Base-by-base conservation (phyloP, 1,140 invertebrate species). In the Bombus consobrinus region DNA sequence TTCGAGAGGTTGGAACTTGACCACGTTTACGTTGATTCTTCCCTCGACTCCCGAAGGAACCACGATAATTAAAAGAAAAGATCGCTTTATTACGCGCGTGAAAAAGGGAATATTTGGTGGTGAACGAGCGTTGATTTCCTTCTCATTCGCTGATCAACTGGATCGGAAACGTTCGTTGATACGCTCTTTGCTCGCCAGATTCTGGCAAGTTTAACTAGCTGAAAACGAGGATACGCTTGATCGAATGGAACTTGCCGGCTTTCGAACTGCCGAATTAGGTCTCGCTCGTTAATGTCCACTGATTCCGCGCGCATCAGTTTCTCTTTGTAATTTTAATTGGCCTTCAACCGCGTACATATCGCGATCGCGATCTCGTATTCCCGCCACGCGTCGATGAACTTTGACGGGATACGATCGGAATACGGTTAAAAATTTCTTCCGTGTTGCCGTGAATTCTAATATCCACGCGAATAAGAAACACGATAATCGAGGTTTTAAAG, bases 321-420 rank as follows among this genome's bases (percentile, higher is more conserved):
- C 88, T 89, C 88, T 89, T 90, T 89, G 88, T 85, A 87, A 90
- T 89, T 88, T 90, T 90, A 90, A 90, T 90, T 89, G 89, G 85
- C 73, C 83, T 81, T 87, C 74, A 66, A 74, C 37, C 34, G 83
- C 69, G n/a, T 78, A 18, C 69, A 64, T 81, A 34, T 89, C 89
- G 89, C 87, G 88, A 90, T 89, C 87, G 81, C 64, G 77, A 71
- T 66, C 79, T 68, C 78, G 76, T 43, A 78, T 87, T 85, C 81
- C 85, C 78, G 80, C 64, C 79, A 79, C 37, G 72, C 84, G 80
- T 80, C 59, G 64, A 13, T 74, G 72, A 74, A 79, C 75, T 78
- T 43, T 72, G 64, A 76, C 72, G 57, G 78, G 81, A 83, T 73
- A 75, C 87, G 87, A 89, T 85, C 81, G 69, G 74, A 83, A 89